These are phyloP conservation scores for Loripinus fragilis DNA, from an alignment of 2,888 invertebrate genomes.

Conservation along the genomic window DNA sequence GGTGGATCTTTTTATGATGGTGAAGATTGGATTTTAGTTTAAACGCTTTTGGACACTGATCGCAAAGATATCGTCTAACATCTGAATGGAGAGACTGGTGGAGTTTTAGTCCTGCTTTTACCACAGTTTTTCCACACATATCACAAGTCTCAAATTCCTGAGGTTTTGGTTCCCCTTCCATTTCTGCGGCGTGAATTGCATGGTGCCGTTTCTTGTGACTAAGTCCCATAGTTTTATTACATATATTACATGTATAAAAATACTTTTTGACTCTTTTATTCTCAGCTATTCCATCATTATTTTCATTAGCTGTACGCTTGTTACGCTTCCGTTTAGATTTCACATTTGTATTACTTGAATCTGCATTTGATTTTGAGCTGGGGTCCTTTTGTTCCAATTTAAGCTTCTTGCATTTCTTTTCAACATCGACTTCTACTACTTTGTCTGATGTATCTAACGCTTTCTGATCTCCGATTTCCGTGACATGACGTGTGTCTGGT, in stretches of 20 bases:
- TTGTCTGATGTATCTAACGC: not conserved
- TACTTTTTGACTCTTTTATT: not conserved
- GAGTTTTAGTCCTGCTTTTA: not conserved
- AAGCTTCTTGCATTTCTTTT: not conserved
- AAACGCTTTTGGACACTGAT: slow-evolving; percentile 1
- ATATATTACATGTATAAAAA: slow-evolving; percentile 4
- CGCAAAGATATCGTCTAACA: not conserved
- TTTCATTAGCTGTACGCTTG: not conserved
- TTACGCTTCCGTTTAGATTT: not conserved
- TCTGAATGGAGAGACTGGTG: slow-evolving; percentile 10
- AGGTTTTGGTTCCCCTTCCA: not conserved
- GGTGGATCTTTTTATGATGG: slow-evolving; percentile 9
- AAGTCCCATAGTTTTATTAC: slow-evolving; percentile 4
- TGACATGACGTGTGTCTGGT: not conserved
- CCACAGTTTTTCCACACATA: slow-evolving; percentile 1
- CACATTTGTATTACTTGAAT: not conserved
- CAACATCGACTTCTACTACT: not conserved
- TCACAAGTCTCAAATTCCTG: slow-evolving; percentile 16
- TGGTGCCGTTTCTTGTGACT: not conserved
- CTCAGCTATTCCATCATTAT: not conserved
- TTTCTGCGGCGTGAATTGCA: not conserved
- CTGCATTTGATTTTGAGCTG: too few relatives aligned
- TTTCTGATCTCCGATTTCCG: not conserved
- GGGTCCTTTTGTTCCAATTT: not conserved
- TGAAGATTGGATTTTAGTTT: slow-evolving; percentile 5